Base-by-base conservation (phyloP, 2,113 vertebrate species). In the Zeus faber region DNA sequence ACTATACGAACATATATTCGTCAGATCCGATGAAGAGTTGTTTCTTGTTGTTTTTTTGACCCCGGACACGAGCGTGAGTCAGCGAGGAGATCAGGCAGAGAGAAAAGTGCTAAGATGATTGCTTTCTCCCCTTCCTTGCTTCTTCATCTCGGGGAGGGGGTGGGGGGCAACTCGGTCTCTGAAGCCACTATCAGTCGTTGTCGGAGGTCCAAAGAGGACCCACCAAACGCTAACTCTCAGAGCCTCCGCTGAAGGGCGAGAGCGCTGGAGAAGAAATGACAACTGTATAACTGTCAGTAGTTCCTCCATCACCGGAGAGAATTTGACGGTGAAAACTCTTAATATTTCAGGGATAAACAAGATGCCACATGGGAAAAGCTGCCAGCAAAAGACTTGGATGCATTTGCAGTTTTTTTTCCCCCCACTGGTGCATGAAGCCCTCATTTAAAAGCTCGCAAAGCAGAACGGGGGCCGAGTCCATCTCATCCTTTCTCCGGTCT, bases 41-140 rank as follows among this genome's bases (percentile, higher is more conserved):
- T 66, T 64, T 37, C 14, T 47, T 1, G 9, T 37, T 37, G 6
- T 11, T 22, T 24, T 23, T 14, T 11, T 23, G 3, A 10, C 53
- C 17, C 51, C 65, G 52, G 49, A 70, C 56, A 46, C 33, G 13
- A 55, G 59, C 4, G 21, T 17, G 48, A 73, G 65, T 68, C 73
- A 72, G 63, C 25, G 48, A 69, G 59, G 66, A 71, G 67, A 76
- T 81, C 67, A 77, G 75, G 67, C 62, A 52, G 24, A 21, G 44
- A 18, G 65, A 68, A 58, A 77, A 74, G 74, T 70, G 65, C 75
- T 79, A 56, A 77, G 77, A 74, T 77, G 76, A 85, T 83, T 67
- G 74, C 76, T 76, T 74, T 74, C 66, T 71, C 50, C 20, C 45
- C 49, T 58, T 74, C 58, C 57, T 72, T 23, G 35, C 73, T 46